Evolutionary conservation across 2,888 invertebrate genomes (phyloP).

Genomic region (Aleiodes alternator): DNA sequence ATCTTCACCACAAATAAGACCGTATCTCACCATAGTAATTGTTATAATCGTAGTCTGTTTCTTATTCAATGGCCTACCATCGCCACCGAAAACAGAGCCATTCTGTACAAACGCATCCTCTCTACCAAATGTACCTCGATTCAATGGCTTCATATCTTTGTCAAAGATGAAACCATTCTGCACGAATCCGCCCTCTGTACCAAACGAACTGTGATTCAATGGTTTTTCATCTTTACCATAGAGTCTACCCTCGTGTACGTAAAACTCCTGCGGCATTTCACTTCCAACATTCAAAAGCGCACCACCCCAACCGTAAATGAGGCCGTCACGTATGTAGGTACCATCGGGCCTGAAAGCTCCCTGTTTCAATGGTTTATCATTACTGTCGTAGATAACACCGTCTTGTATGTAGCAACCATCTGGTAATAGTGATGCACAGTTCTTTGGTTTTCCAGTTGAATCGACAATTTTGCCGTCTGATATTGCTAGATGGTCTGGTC

Average conservation of each 20-base stretch:
- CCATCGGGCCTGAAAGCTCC: constrained; percentile 70
- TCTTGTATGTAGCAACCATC: constrained; percentile 70
- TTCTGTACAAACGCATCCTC: constrained; percentile 69
- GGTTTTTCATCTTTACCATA: constrained; percentile 68
- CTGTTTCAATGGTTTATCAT: constrained; percentile 66
- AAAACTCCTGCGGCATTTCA: constrained; percentile 65
- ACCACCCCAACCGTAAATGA: constrained; percentile 71
- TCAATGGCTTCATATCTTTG: constrained; percentile 65
- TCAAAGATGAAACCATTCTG: constrained; percentile 69
- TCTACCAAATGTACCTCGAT: constrained; percentile 67
- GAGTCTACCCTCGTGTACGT: constrained; percentile 68
- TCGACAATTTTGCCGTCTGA: constrained; percentile 70
- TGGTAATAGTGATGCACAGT: constrained; percentile 67
- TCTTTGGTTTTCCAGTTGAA: constrained; percentile 64
- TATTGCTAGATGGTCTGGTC: constrained; percentile 67
- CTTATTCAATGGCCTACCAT: constrained; percentile 65
- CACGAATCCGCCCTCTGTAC: constrained; percentile 66
- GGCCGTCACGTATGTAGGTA: constrained; percentile 69
- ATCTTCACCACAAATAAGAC: constrained; percentile 66
- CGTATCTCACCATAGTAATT: constrained; percentile 67
- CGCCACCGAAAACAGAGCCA: constrained; percentile 65
- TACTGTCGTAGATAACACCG: constrained; percentile 67
- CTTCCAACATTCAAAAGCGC: constrained; percentile 68
- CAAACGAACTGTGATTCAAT: constrained; percentile 69
- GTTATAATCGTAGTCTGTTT: constrained; percentile 63